Evolutionary conservation across 2,797 vertebrate species (phyloP).

Genomic region (Bovichtus variegatus): DNA sequence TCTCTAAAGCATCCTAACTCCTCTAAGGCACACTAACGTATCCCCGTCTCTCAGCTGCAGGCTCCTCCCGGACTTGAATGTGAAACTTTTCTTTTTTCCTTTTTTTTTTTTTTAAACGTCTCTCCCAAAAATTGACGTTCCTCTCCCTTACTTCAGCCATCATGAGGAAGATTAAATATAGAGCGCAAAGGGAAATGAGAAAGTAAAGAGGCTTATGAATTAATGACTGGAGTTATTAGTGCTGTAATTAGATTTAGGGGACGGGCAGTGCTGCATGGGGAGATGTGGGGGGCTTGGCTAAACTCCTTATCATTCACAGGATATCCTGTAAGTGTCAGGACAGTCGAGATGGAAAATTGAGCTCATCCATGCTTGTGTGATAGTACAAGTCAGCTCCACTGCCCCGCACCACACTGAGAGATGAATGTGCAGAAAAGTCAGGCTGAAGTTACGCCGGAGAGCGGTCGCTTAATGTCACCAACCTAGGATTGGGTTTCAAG

Average conservation of each 20-base stretch:
- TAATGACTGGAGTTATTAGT: conserved; percentile 85
- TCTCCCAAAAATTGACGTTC: conserved; percentile 35
- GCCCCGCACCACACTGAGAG: conserved; percentile 1
- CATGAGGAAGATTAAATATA: conserved; percentile 79
- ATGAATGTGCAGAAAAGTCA: conserved; percentile 73
- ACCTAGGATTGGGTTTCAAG: conserved; percentile 58
- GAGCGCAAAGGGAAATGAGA: conserved; percentile 81
- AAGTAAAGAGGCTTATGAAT: conserved; percentile 85
- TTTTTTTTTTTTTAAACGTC: conserved; percentile 27
- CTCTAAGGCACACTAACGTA: conserved; percentile 51
- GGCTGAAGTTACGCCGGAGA: conserved; percentile 40
- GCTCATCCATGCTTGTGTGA: conserved; percentile 72
- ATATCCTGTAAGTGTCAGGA: conserved; percentile 77
- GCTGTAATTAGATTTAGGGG: conserved; percentile 84
- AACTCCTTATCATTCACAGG: conserved; percentile 76
- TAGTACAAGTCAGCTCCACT: conserved; percentile 60
- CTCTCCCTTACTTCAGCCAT: conserved; percentile 66
- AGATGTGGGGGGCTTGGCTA: conserved; percentile 57
- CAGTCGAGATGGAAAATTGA: conserved; percentile 80
- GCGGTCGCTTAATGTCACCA: conserved; percentile 48
- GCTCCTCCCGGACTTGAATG: conserved; percentile 15
- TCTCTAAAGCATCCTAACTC: conserved; percentile 62
- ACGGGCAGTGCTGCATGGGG: conserved; percentile 73
- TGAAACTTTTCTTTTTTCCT: conserved; percentile 45
- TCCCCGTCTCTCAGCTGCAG: conserved; percentile 27